Conservation (phyloP, 2,113 vertebrate genomes). For the Ophiodon elongatus region DNA sequence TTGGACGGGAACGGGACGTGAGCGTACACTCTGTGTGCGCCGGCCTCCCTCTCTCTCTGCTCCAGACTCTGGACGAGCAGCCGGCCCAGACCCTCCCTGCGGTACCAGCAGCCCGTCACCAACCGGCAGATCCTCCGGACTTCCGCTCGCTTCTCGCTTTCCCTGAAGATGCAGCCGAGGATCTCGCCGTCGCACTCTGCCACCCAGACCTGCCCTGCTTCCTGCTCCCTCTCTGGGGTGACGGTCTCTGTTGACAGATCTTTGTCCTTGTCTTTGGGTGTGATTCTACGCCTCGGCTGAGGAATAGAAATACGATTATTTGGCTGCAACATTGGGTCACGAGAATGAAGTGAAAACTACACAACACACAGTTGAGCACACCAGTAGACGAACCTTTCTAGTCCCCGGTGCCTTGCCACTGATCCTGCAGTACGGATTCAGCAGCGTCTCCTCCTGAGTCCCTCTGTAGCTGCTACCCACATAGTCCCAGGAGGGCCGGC, state of each 20-base stretch:
- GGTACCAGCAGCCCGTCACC: conserved; percentile 88
- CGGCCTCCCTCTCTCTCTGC: conserved; percentile 77
- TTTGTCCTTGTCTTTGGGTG: conserved; percentile 68
- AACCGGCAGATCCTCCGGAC: conserved; percentile 86
- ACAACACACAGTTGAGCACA: background rate
- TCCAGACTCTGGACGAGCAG: conserved; percentile 86
- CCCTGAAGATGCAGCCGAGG: conserved; percentile 86
- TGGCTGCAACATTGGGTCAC: background rate
- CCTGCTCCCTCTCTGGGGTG: conserved; percentile 76
- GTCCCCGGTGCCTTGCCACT: conserved; percentile 61
- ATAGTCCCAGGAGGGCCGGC: conserved; percentile 86
- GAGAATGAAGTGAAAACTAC: background rate
- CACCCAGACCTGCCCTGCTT: conserved; percentile 87
- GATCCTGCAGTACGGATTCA: conserved; percentile 74
- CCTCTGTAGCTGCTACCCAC: conserved; percentile 82
- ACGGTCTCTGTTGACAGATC: conserved; percentile 70
- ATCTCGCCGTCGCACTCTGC: conserved; percentile 87
- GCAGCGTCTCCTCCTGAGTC: conserved; percentile 69
- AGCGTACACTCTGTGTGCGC: conserved; percentile 74
- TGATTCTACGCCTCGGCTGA: conserved; percentile 60
- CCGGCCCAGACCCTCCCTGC: conserved; percentile 85
- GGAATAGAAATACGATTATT: conserved; percentile 3
- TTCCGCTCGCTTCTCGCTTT: conserved; percentile 35
- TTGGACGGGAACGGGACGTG: conserved; percentile 83
- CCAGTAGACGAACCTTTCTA: conserved; percentile 64